These are phyloP conservation scores for Ganaspis sp. DNA, from an alignment of 1,140 invertebrate species.

Conservation along the genomic window DNA sequence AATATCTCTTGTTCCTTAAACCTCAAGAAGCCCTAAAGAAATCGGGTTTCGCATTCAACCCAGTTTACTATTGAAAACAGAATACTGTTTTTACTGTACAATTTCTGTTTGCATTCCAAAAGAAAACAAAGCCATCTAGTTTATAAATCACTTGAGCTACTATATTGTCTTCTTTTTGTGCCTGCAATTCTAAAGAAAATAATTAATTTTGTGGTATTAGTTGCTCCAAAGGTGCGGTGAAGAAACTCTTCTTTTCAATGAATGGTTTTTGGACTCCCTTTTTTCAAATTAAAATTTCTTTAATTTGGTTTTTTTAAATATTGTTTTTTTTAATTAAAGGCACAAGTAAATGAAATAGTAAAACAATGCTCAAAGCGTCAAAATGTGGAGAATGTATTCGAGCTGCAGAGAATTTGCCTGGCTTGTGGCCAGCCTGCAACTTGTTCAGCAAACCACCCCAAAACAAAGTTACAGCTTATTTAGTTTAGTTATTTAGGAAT, in stretches of 20 bases:
- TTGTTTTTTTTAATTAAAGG: not conserved
- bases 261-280: too few relatives aligned
- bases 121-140: not conserved
- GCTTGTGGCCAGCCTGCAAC: not conserved
- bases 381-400: slow-evolving; percentile 3
- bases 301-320: too few relatives aligned
- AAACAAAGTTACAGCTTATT: slow-evolving; percentile 23
- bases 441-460: slow-evolving; percentile 10
- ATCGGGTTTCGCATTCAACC: not conserved
- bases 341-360: not conserved
- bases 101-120: not conserved
- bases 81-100: not conserved
- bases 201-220: too few relatives aligned
- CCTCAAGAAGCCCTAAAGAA: slow-evolving; percentile 8
- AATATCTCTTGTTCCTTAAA: not conserved
- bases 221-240: too few relatives aligned
- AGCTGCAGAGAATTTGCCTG: slow-evolving; percentile 10
- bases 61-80: not conserved
- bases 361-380: not conserved
- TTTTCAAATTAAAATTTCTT: too few relatives aligned
- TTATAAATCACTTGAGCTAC: not conserved
- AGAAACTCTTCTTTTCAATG: too few relatives aligned
- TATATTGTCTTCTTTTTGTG: not conserved
- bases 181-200: not conserved
- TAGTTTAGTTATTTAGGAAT: not conserved